Base-by-base conservation (phyloP, 2,888 invertebrate species). In the Glyphotaelius pellucidus region DNA sequence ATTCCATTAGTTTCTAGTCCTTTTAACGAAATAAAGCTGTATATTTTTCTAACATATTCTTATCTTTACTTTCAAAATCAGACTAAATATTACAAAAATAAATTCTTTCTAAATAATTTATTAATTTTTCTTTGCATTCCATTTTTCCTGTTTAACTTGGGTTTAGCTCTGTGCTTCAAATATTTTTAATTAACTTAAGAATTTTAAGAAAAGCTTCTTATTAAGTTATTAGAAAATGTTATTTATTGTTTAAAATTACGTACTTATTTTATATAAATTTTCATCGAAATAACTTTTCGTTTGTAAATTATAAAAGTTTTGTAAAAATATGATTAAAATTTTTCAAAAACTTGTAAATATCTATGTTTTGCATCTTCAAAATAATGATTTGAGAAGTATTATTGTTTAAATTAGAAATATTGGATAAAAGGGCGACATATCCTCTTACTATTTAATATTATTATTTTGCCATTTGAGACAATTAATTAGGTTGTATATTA, bases 1-100 rank as follows among this genome's bases (percentile, higher is more conserved):
- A 90, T 90, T 90, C 90, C 84, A 90, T 90, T 90, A 83, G 90
- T 90, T n/a, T 90, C 90, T 90, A 83, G 81, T 81, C 67, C 67
- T 90, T 80, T 90, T 84, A 83, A 35, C 52, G 15, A 84, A 90
- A 67, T 90, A 90, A 90, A 90, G 35, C 42, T 90, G 81, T 84
- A 67, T 90, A 90, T 90, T 90, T 90, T 83, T 84, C 67, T 90
- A 52, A 90, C 84, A 30, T 90, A 47, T 67, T 19, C n/a, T 67
- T 25, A 52, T 67, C 25, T 67, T n/a, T 67, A 9, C 4, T 52
- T 52, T 52, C 52, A 15, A 52, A 52, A 52, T 52, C 52, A 7
- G 52, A 52, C 19, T 52, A 52, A 67, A 67, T 67, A 67, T 67
- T 67, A 9, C 25, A n/a, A n/a, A 67, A 67, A 67, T 25, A 67